A percentile compares a stretch with the other conserved stretches of the same genome.
phyloP scores from a whole-genome alignment of 2,888 invertebrate genomes.

The Mimachlamys varia region DNA sequence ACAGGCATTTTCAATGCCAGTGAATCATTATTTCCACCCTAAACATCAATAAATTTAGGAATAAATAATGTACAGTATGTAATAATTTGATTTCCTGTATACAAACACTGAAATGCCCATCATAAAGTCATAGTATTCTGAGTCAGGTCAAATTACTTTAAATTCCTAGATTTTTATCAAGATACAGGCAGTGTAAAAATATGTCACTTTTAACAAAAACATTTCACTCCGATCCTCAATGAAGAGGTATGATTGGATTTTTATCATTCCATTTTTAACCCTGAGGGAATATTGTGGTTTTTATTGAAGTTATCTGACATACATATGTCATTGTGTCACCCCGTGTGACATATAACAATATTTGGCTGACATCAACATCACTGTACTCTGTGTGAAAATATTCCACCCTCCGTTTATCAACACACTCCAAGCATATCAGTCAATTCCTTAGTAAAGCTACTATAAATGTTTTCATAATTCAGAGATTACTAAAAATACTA shows the following conservation, averaged over 20 bases:
- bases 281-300: conserved; percentile 28
- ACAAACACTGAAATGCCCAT: not conserved
- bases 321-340: not conserved
- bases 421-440: too few species aligned
- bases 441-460: not conserved
- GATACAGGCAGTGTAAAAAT: not conserved
- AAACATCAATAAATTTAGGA: not conserved
- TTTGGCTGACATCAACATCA: not conserved
- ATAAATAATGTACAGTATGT: not conserved
- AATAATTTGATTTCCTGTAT: not conserved
- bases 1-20: not conserved
- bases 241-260: not conserved
- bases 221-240: not conserved
- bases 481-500: not conserved
- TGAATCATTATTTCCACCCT: not conserved
- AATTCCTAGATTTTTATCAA: conserved; percentile 33
- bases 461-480: not conserved
- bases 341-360: not conserved
- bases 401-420: not conserved
- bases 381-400: not conserved
- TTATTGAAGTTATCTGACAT: conserved; percentile 17
- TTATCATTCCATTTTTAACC: not conserved
- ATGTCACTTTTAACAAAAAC: conserved; percentile 23
- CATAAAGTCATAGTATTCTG: not conserved
- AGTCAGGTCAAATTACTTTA: conserved; percentile 34